Evolutionary conservation across 2,113 vertebrate species (phyloP), one percentile per base, ranked within the genome.

Genomic region (Paracyprichromis sp.): DNA sequence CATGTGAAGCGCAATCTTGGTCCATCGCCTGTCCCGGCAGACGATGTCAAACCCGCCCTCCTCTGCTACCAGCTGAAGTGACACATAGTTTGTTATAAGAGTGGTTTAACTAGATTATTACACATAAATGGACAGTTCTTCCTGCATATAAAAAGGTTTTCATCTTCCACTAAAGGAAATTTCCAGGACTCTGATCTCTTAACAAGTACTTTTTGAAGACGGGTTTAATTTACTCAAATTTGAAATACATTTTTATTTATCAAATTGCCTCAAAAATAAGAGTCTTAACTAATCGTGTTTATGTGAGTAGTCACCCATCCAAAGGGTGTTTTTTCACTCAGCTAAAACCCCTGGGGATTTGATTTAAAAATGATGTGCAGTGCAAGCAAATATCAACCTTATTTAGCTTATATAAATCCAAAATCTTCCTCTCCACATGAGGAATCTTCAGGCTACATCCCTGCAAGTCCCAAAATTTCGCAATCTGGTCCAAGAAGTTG

Each of bases 401-500:
- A 82, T 99, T 98, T 47, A 99, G 97, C 79, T 98, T 97, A 95
- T 98, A 99, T 57, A 99, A 96, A 93, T 99, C 98, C 94, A 99
- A 93, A 91, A 99, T 98, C 93, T 99, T 99, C 87, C 98, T 96
- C 92, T 99, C 99, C 90, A 99, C 98, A 0, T 99, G 98, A 54
- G 99, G 99, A 93, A 99, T 99, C 96, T 99, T 99, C 92, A 99
- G 94, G 1, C 97, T 94, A 89, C 98, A 99, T 95, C 99, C 99
- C 92, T 99, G 99, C 86, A 99, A 96, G 86, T 99, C 99, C 99
- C 99, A 99, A 90, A 99, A 99, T 88, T 99, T 99, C 7, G 99
- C 99, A 92, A 99, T 99, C 97, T 99, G 98, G 93, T 99, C 99
- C 96, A 99, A 95, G 93, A 99, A 99, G 93, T 99, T 99, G 93